These are phyloP conservation scores for Scrobipalpa atriplicella DNA, from an alignment of 2,888 invertebrate genomes.

Conservation along the genomic window DNA sequence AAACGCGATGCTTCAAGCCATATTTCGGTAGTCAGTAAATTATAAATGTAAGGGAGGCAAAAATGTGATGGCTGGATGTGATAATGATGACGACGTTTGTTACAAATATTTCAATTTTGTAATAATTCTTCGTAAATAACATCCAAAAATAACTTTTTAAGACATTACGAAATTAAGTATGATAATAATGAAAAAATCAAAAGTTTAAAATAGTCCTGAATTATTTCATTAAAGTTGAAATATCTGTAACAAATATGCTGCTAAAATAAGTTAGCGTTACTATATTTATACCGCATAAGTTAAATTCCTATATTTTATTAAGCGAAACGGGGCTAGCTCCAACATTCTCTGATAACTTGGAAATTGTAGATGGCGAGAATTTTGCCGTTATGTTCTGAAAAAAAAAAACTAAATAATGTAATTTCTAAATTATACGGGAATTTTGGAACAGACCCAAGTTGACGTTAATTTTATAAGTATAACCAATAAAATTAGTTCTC, in stretches of 20 bases:
- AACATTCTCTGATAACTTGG: conserved; percentile 15
- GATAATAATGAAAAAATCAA: too few relatives aligned
- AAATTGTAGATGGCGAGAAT: conserved; percentile 3
- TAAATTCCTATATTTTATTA: conserved; percentile 80
- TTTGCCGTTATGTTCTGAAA: too few relatives aligned
- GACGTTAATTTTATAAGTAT: conserved; percentile 67
- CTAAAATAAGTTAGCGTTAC: conserved; percentile 37
- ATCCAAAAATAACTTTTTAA: too few relatives aligned
- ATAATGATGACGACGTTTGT: conserved; percentile 44
- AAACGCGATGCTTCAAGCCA: conserved; percentile 35
- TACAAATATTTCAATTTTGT: conserved; percentile 5
- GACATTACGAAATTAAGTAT: too few relatives aligned
- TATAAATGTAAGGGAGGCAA: conserved; percentile 34
- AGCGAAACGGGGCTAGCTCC: conserved; percentile 47
- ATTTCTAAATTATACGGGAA: neutral
- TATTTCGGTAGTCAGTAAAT: conserved; percentile 42
- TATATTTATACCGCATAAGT: conserved; percentile 57
- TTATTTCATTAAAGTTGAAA: neutral
- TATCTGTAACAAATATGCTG: conserved; percentile 43
- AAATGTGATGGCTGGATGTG: conserved; percentile 77
- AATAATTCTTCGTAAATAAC: too few relatives aligned
- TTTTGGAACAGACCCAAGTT: conserved; percentile 31
- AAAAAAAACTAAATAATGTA: neutral
- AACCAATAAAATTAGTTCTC: conserved; percentile 55
- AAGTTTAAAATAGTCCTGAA: neutral